Base-by-base conservation (phyloP, 2,888 invertebrate species). In the Carabus problematicus region DNA sequence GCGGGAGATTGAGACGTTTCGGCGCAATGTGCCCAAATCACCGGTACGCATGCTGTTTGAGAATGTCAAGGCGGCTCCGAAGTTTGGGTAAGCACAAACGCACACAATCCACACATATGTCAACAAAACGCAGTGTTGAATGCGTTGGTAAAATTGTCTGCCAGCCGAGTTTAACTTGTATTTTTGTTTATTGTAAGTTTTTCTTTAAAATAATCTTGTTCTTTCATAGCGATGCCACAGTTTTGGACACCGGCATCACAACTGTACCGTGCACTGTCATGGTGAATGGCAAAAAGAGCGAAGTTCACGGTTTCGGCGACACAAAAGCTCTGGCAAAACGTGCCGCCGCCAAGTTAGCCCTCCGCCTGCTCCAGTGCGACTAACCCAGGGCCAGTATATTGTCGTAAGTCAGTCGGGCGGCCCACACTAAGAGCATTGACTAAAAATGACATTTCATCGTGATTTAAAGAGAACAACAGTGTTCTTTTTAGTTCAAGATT, bases 1-100 rank as follows among this genome's bases (percentile, higher is more conserved):
- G 78, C 85, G 87, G n/a, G 94, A 97, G 82, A 91, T 98, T 12
- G 90, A 90, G 63, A 81, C 87, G 70, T 99, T 97, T 82, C 89
- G 92, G 40, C 82, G 81, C 55, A 87, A 92, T 73, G 91, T 97
- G 18, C 98, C 98, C 1, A 92, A 92, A 75, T 95, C 97, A 76
- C 92, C 96, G 0, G 90, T 98, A n/a, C 86, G 97, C 58, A 87
- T 92, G 73, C 81, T 99, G 1, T 84, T 91, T 75, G 98, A 99
- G 82, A 87, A 88, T 77, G 89, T 90, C 72, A 91, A 92, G 71
- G 91, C 91, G 0, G 87, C 89, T 67, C 90, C 95, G 0, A 76
- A 76, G 47, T 97, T 95, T 77, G 85, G 85, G 93, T 93, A 79
- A 87, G 88, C 83, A 71, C 39, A 45, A 71, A n/a, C n/a, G n/a